phyloP scores from a whole-genome alignment of 2,797 vertebrate genomes.

The Propithecus perrieri region DNA sequence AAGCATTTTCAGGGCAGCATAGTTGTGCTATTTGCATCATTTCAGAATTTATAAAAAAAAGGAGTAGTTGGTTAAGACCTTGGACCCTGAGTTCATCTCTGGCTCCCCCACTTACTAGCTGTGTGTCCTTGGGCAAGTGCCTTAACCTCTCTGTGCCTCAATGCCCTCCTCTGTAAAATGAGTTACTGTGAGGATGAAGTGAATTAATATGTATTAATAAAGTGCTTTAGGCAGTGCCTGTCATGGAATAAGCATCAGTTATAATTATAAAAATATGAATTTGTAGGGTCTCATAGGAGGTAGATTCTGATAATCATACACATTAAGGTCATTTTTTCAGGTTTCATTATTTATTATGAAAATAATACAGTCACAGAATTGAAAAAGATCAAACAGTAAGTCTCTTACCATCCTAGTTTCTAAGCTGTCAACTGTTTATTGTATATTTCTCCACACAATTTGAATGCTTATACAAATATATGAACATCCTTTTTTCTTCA shows the following conservation, averaged over 20 bases:
- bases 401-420: neutral
- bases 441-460: neutral
- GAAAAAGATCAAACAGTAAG: neutral
- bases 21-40: neutral
- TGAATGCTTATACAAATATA: neutral
- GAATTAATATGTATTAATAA: neutral
- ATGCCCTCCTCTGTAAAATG: neutral
- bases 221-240: neutral
- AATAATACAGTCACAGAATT: slow-evolving; percentile 45
- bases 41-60: neutral
- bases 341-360: slow-evolving; percentile 58
- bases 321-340: neutral
- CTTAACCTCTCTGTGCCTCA: neutral
- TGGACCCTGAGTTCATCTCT: neutral
- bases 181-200: neutral
- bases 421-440: neutral
- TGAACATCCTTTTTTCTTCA: neutral
- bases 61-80: neutral
- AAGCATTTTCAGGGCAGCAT: neutral
- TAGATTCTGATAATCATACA: neutral
- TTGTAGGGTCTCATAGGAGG: neutral
- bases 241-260: neutral
- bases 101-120: neutral
- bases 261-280: neutral
- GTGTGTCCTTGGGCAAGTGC: neutral